Percentiles rank a stretch among this genome's conserved stretches.
These are phyloP conservation scores for Laticauda laticaudata DNA, from an alignment of 2,113 vertebrate genomes.

Conservation along the genomic window DNA sequence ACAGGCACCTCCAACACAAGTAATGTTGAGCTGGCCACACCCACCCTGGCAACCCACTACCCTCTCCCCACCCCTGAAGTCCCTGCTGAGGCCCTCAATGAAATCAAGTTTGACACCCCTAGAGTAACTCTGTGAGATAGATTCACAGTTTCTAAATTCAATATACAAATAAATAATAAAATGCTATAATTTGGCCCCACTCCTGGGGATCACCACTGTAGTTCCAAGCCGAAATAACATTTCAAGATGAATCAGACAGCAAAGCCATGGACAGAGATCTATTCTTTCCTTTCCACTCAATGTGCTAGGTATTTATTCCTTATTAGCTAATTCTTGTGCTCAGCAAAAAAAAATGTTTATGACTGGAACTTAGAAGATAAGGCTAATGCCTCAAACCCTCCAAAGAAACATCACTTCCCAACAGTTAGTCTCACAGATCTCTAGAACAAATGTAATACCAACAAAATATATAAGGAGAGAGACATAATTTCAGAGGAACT, in stretches of 20 bases:
- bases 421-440: neutral
- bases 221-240: neutral
- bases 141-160: neutral
- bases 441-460: neutral
- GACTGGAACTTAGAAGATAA: neutral
- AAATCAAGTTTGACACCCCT: too few species aligned
- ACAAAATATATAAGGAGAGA: neutral
- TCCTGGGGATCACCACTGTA: neutral
- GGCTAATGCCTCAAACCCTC: neutral
- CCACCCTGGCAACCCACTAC: too few species aligned
- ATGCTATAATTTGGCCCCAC: neutral
- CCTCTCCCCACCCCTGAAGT: too few species aligned
- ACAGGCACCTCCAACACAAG: too few species aligned
- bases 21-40: too few species aligned
- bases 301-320: neutral
- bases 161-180: neutral
- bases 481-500: neutral
- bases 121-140: neutral
- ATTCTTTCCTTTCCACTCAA: neutral
- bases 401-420: neutral
- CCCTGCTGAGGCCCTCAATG: too few species aligned
- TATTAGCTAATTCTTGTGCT: neutral
- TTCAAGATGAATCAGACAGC: neutral
- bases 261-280: neutral
- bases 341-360: neutral